These are phyloP conservation scores for Carassius carassius DNA, from an alignment of 2,113 vertebrate species.

Conservation along the genomic window DNA sequence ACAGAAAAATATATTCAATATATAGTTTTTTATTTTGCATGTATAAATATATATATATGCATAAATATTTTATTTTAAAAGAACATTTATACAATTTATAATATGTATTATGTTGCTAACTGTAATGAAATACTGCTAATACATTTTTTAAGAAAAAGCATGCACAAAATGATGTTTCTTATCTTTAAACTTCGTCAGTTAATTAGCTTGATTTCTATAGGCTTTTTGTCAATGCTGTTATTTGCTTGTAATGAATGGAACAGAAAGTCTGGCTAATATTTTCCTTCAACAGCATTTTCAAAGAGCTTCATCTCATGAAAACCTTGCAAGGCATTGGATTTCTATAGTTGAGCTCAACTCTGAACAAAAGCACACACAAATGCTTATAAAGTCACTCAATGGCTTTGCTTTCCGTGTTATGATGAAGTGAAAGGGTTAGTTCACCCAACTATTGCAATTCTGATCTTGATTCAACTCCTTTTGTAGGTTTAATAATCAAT, in stretches of 20 bases:
- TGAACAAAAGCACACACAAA: neutral
- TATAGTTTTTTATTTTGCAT: no score
- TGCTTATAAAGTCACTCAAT: neutral
- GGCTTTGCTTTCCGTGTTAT: neutral
- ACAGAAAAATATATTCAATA: no score
- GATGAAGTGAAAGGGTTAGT: neutral
- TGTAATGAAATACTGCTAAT: no score
- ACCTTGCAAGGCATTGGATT: neutral
- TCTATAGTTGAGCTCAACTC: neutral
- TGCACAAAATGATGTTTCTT: no score
- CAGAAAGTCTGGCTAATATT: neutral
- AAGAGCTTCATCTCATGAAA: neutral
- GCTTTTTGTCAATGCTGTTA: neutral
- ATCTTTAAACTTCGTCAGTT: neutral
- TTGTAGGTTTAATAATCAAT: no score
- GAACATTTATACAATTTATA: no score
- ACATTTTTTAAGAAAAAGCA: no score
- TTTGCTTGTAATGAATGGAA: neutral
- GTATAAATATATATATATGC: no score
- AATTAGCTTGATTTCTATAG: neutral
- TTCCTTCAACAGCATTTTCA: neutral
- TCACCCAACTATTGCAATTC: no score
- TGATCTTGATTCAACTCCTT: no score
- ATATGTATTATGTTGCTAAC: no score
- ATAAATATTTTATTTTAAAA: no score